Conservation (phyloP, 30 jellyfish, hydroid and myxozoan genomes). For the Chrysaora quinquecirrha region DNA sequence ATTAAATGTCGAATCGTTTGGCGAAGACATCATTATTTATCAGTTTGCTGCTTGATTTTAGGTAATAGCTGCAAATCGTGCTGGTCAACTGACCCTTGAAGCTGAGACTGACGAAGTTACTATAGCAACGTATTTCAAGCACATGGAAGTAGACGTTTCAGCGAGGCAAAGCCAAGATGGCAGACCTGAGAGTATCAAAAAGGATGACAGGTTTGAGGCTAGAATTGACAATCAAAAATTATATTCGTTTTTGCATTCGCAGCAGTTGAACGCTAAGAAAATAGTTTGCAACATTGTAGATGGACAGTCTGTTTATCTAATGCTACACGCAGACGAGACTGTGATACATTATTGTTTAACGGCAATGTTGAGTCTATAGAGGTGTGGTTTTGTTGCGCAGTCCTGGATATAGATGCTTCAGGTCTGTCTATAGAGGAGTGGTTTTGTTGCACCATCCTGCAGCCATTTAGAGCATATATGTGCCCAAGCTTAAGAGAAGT, state of each 20-base stretch:
- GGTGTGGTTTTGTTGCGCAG: background rate
- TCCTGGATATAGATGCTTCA: too few relatives aligned
- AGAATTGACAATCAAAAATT: conserved; percentile 82
- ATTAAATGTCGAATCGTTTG: too few relatives aligned
- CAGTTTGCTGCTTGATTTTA: conserved; percentile 7
- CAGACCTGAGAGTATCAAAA: conserved; percentile 36
- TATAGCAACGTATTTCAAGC: conserved; percentile 79
- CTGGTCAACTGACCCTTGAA: conserved; percentile 71
- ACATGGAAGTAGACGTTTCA: conserved; percentile 51
- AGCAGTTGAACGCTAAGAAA: conserved; percentile 64
- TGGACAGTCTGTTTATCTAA: conserved; percentile 74
- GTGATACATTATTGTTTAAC: conserved; percentile 69
- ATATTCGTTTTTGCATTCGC: conserved; percentile 80
- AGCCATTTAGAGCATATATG: background rate
- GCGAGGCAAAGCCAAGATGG: conserved; percentile 30
- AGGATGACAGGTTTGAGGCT: conserved; percentile 74
- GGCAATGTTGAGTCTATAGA: conserved; percentile 38
- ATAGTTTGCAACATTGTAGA: conserved; percentile 73
- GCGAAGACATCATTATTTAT: too few relatives aligned
- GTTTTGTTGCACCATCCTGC: background rate
- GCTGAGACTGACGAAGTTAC: conserved; percentile 91
- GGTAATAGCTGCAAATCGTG: conserved; percentile 79
- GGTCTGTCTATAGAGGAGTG: background rate
- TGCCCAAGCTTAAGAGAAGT: too few relatives aligned
- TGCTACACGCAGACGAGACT: conserved; percentile 72